A percentile compares a stretch with the other conserved stretches of the same genome.
Conservation (phyloP, 2,888 invertebrate species). For the Yponomeuta evonymella region DNA sequence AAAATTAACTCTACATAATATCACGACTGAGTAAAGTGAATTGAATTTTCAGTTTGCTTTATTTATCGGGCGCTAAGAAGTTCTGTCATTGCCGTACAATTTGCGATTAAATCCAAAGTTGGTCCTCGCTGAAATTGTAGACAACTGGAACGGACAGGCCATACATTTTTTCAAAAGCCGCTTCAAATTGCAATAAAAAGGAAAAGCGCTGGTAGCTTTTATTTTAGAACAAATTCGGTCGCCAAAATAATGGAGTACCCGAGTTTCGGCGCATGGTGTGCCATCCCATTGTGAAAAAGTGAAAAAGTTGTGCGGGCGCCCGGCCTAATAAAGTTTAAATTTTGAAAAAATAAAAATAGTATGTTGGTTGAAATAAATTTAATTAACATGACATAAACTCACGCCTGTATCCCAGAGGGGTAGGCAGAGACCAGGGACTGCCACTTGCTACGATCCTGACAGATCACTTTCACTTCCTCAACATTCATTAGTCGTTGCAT, state of each 20-base stretch:
- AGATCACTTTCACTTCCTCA: no score
- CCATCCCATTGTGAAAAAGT: slow-evolving; percentile 68
- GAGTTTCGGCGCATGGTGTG: slow-evolving; percentile 69
- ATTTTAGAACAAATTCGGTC: slow-evolving; percentile 64
- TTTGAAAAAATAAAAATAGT: background rate
- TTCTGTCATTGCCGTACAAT: background rate
- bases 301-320: slow-evolving; percentile 53
- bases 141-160: slow-evolving; percentile 10
- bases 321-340: background rate
- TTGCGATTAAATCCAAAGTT: background rate
- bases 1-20: no score
- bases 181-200: slow-evolving; percentile 31
- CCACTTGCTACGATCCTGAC: no score
- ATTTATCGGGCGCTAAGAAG: background rate
- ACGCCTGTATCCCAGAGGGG: no score
- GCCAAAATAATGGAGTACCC: slow-evolving; percentile 66
- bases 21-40: no score
- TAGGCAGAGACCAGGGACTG: no score
- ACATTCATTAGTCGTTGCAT: no score
- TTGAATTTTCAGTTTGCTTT: background rate
- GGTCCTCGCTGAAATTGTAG: background rate
- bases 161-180: slow-evolving; percentile 31
- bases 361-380: no score
- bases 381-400: no score
- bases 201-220: slow-evolving; percentile 25